Percentiles rank a stretch among this genome's conserved stretches.
Evolutionary conservation across 2,797 vertebrate genomes (phyloP).

Genomic region (Champsocephalus gunnari): DNA sequence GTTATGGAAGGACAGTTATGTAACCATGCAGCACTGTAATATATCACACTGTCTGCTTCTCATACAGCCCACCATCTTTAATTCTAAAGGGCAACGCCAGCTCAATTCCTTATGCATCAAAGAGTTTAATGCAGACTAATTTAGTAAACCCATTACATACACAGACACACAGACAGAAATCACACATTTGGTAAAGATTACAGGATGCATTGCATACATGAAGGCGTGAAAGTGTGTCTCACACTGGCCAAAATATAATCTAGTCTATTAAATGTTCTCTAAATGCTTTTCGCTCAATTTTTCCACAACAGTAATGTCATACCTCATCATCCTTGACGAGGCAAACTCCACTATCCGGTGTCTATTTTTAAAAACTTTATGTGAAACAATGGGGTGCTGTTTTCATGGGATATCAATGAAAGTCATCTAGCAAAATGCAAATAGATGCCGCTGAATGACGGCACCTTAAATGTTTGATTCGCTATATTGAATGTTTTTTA

Average conservation of each 20-base stretch:
- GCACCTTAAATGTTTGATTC: neutral
- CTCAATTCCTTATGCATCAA: slow-evolving; percentile 58
- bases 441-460: neutral
- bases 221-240: neutral
- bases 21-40: slow-evolving; percentile 64
- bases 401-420: neutral
- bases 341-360: neutral
- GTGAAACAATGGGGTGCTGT: neutral
- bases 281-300: neutral
- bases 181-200: slow-evolving; percentile 23
- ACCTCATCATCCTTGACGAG: neutral
- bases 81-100: slow-evolving; percentile 62
- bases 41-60: slow-evolving; percentile 58
- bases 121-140: slow-evolving; percentile 61
- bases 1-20: slow-evolving; percentile 67
- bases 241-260: slow-evolving; percentile 1
- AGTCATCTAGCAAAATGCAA: neutral
- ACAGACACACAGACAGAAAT: slow-evolving; percentile 16
- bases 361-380: neutral
- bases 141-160: slow-evolving; percentile 42
- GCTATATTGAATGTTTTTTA: neutral
- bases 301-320: neutral
- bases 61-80: slow-evolving; percentile 35
- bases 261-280: neutral
- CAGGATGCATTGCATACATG: neutral